Percentiles rank a stretch among this genome's conserved stretches.
Evolutionary conservation across 2,113 vertebrate genomes (phyloP).

Genomic region (Triplophysa tibetana): DNA sequence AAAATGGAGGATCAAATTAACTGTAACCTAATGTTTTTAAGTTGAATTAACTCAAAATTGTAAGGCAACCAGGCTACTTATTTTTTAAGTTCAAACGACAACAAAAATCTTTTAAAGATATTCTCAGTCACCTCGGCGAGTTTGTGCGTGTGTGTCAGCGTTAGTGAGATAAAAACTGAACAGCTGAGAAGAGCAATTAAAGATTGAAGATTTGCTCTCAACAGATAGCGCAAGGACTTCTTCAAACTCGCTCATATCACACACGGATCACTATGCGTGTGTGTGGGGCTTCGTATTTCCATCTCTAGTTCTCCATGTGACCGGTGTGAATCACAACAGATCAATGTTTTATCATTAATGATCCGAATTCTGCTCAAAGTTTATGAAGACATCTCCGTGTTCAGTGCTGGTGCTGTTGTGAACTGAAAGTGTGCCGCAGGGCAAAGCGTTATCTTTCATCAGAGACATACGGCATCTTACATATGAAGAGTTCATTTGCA

Average conservation of each 20-base stretch:
- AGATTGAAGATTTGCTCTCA: conserved; percentile 14
- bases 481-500: too few relatives aligned
- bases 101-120: background rate
- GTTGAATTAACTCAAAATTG: too few relatives aligned
- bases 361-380: background rate
- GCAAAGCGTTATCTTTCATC: conserved; percentile 17
- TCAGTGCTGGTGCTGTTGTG: background rate
- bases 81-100: too few relatives aligned
- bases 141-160: conserved; percentile 5
- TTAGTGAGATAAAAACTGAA: conserved; percentile 22
- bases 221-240: background rate
- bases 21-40: too few relatives aligned
- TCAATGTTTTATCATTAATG: too few relatives aligned
- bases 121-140: conserved; percentile 17
- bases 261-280: background rate
- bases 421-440: background rate
- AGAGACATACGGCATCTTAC: background rate
- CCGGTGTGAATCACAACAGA: too few relatives aligned
- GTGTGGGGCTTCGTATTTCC: background rate
- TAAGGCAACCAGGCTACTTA: too few relatives aligned
- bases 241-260: background rate
- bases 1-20: too few relatives aligned
- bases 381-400: background rate
- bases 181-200: conserved; percentile 25
- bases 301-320: background rate